Evolutionary conservation across 2,113 vertebrate genomes (phyloP), one percentile per base, ranked within the genome.

Genomic region (Cebidichthys violaceus): DNA sequence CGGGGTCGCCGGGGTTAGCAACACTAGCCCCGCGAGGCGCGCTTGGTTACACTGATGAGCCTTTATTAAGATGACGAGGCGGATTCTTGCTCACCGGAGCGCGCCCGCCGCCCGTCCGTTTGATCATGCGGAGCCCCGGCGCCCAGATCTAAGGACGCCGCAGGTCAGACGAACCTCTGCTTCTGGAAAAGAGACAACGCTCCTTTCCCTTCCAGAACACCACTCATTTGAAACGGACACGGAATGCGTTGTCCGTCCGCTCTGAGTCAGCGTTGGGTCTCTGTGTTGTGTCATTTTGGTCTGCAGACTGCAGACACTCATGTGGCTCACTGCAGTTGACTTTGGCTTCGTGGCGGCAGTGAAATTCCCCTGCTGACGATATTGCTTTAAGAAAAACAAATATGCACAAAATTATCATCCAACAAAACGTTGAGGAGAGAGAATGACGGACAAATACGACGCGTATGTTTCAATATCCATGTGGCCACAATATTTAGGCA

Each of bases 61-160:
- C 86, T 91, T 94, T 92, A 94, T 93, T 91, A 93, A 90, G 69
- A 92, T 93, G 92, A 92, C 79, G 2, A 88, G 88, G 87, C 78
- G 90, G 77, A 95, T 94, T 94, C 94, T 81, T 94, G 93, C 78
- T 90, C 90, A 75, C 31, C 64, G 35, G 85, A 88, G 88, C 87
- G 4, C 11, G 76, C 29, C 54, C 18, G 1, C 41, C 57, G 68
- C 71, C 85, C 67, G 55, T 52, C 41, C 9, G 79, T 94, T 91
- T 92, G 92, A 93, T 93, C 87, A 55, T 13, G 45, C 77, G 3
- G 35, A 77, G 61, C 81, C 75, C 27, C n/a, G 2, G 39, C 79
- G 57, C 67, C 73, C 83, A 75, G 83, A 85, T 89, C 82, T 83
- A 60, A 88, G 89, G 86, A 86, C 89, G 75, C 62, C 54, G 62